These are phyloP conservation scores for mouse (Mus musculus) DNA, from an alignment of 2,113 vertebrate species.

Conservation along the genomic window GRCm39 chr16:42289501-42290000, in stretches of 20 bases:
- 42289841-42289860: not conserved
- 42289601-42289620: not conserved
- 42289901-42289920: not conserved
- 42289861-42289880: not conserved
- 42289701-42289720: not conserved
- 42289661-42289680: not conserved
- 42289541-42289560: not conserved
- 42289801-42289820: not conserved
- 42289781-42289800: not conserved
- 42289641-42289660: not conserved
- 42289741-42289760: not conserved
- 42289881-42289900: not conserved
- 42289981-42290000: too few relatives aligned
- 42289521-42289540: not conserved
- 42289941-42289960: too few relatives aligned
- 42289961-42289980: too few relatives aligned
- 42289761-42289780: slow-evolving; percentile 7
- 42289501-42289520: not conserved
- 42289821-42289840: not conserved
- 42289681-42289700: not conserved
- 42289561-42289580: not conserved
- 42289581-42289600: not conserved
- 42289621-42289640: not conserved
- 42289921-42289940: too few relatives aligned
- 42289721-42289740: not conserved